phyloP scores from a whole-genome alignment of 2,888 invertebrate species.

The Phanerotoma sp. region DNA sequence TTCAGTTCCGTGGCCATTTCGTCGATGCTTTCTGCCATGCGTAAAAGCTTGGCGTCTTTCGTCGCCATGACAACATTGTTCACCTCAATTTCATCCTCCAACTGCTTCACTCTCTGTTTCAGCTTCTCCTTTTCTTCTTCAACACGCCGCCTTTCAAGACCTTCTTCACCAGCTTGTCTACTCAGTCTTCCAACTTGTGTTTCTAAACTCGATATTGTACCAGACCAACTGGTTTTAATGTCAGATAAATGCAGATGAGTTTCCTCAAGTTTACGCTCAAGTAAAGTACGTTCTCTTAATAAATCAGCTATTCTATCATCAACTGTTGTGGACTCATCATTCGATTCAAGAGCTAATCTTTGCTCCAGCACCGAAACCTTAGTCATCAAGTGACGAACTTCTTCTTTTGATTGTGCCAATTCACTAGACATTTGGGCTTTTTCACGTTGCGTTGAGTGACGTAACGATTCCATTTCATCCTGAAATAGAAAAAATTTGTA shows the following conservation, averaged over 20 bases:
- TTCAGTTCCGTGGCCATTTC: conserved; percentile 69
- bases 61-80: conserved; percentile 67
- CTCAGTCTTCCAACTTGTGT: conserved; percentile 86
- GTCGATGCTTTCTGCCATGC: conserved; percentile 73
- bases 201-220: conserved; percentile 83
- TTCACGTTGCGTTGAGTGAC: conserved; percentile 74
- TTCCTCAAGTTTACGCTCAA: conserved; percentile 80
- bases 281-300: conserved; percentile 65
- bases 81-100: conserved; percentile 69
- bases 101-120: conserved; percentile 65
- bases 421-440: conserved; percentile 69
- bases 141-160: conserved; percentile 75
- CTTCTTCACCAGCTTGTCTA: conserved; percentile 82
- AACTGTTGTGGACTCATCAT: conserved; percentile 54
- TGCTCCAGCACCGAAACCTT: conserved; percentile 61
- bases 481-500: conserved; percentile 57
- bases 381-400: conserved; percentile 71
- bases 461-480: conserved; percentile 77
- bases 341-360: conserved; percentile 55
- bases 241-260: conserved; percentile 84
- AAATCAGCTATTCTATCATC: conserved; percentile 64
- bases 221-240: conserved; percentile 90
- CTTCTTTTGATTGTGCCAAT: conserved; percentile 73
- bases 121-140: conserved; percentile 69
- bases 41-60: conserved; percentile 71